A percentile compares a stretch with the other conserved stretches of the same genome.
These are phyloP conservation scores for Yponomeuta evonymella DNA, from an alignment of 2,888 invertebrate genomes.

Conservation along the genomic window DNA sequence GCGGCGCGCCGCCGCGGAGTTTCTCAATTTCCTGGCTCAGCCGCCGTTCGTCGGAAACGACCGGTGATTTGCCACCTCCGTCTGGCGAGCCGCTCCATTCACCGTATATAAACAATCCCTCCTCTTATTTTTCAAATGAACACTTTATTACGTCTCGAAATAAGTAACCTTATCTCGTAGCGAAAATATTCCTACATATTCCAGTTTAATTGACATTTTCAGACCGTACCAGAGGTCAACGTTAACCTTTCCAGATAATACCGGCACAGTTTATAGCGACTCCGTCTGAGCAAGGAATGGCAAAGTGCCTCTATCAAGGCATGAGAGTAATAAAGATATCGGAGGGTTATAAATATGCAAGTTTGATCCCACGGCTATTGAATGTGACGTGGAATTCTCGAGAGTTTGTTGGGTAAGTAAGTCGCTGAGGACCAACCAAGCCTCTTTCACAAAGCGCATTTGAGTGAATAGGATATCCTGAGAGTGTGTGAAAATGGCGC, in stretches of 20 bases:
- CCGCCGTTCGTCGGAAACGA: slow-evolving; percentile 45
- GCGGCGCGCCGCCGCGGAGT: slow-evolving; percentile 33
- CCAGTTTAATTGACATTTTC: neutral
- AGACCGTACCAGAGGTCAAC: neutral
- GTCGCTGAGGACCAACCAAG: slow-evolving; percentile 14
- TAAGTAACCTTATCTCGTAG: neutral
- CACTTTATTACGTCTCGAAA: neutral
- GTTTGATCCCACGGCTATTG: slow-evolving; percentile 4
- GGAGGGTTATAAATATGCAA: neutral
- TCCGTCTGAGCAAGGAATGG: neutral
- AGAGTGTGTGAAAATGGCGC: slow-evolving; percentile 40
- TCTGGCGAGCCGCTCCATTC: slow-evolving; percentile 34
- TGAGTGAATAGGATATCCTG: slow-evolving; percentile 40
- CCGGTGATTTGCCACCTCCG: slow-evolving; percentile 57
- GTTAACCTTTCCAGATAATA: neutral
- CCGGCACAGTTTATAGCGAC: neutral
- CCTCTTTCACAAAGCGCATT: slow-evolving; percentile 43
- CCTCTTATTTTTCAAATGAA: slow-evolving; percentile 26
- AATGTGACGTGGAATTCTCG: slow-evolving; percentile 4
- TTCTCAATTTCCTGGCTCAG: slow-evolving; percentile 49
- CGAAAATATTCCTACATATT: neutral
- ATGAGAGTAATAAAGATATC: neutral
- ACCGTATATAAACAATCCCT: slow-evolving; percentile 36
- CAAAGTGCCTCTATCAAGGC: neutral
- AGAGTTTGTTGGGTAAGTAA: slow-evolving; percentile 7